Conservation (phyloP, 1,140 invertebrate species). For the Neelides sp. region DNA sequence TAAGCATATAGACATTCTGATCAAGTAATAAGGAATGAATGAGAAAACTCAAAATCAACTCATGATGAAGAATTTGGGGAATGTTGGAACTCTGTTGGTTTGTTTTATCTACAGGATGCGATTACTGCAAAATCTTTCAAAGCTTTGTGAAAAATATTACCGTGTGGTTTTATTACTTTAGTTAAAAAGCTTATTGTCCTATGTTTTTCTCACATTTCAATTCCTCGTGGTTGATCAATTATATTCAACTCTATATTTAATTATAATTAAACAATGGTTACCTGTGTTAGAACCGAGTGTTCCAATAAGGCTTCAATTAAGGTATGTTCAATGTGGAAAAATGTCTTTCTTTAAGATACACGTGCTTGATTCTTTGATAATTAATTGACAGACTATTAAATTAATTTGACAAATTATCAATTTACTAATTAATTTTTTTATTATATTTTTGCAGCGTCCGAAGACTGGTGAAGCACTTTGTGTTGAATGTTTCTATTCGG, state of each 20-base stretch:
- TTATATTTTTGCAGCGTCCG: conserved; percentile 51
- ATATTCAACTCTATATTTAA: conserved; percentile 1
- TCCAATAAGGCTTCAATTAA: conserved; percentile 18
- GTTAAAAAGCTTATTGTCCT: too few species aligned
- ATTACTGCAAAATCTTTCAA: too few species aligned
- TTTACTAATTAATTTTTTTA: conserved; percentile 11
- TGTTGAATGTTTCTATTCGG: conserved; percentile 87
- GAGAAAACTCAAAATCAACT: too few species aligned
- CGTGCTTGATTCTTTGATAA: background rate
- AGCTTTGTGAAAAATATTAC: too few species aligned
- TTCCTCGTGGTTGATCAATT: too few species aligned
- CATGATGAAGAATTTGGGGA: too few species aligned
- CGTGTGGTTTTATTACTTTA: too few species aligned
- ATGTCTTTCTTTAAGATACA: background rate
- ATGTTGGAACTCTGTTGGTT: too few species aligned
- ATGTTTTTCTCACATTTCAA: too few species aligned
- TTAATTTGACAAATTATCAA: background rate
- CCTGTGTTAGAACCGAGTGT: conserved; percentile 5
- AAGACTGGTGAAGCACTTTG: conserved; percentile 85
- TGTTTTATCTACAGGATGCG: too few species aligned
- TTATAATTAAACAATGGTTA: conserved; percentile 5
- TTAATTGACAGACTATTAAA: conserved; percentile 3
- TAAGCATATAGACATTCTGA: too few species aligned
- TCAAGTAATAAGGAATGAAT: too few species aligned
- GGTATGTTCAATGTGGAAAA: conserved; percentile 6